Conservation (phyloP, 2,113 vertebrate species). For the Corythaeola cristata region DNA sequence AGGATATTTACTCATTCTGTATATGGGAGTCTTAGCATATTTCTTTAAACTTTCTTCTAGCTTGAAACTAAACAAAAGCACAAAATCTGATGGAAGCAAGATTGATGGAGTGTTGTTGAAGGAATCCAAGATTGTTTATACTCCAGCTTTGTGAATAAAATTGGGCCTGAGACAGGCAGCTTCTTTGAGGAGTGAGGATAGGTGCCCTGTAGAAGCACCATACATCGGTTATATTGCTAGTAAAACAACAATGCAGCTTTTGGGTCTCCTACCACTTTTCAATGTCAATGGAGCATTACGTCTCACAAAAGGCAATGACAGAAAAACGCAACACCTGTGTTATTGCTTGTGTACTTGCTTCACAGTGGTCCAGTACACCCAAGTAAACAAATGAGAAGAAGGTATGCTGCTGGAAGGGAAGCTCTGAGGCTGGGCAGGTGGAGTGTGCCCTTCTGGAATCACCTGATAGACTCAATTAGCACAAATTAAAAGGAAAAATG, state of each 20-base stretch:
- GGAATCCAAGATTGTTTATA: constrained; percentile 2
- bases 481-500: neutral
- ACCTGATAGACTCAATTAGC: neutral
- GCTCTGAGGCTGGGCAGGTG: neutral
- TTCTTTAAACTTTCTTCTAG: neutral
- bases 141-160: constrained; percentile 22
- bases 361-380: constrained; percentile 3
- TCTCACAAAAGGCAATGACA: neutral
- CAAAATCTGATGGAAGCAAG: neutral
- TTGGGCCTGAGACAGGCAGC: neutral
- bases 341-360: constrained; percentile 23
- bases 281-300: neutral
- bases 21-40: neutral
- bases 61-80: constrained; percentile 29
- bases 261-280: neutral
- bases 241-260: neutral
- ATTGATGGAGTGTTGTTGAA: constrained; percentile 18
- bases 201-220: neutral
- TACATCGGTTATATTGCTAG: neutral
- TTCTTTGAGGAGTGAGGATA: constrained; percentile 18
- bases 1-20: neutral
- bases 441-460: neutral
- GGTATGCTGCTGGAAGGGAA: neutral
- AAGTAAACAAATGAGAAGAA: neutral
- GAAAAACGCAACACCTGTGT: neutral